Base-by-base conservation (phyloP, 2,113 vertebrate species). In the Corythoichthys haematopterus region DNA sequence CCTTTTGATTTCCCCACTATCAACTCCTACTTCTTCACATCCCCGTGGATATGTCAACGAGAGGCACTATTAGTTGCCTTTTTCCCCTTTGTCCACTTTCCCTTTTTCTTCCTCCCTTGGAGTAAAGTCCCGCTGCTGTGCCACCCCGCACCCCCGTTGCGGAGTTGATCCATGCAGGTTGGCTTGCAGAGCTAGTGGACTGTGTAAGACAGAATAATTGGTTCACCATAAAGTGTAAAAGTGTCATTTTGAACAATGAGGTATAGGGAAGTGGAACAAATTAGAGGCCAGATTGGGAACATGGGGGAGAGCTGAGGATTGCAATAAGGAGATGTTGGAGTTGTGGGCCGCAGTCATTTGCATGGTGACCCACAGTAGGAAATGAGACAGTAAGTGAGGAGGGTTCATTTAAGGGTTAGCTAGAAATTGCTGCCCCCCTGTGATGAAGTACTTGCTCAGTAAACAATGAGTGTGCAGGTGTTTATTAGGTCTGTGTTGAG, bases 211-310 rank as follows among this genome's bases (percentile, higher is more conserved):
- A 84, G 87, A 87, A 91, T 90, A 87, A 89, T 89, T 89, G 88
- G 84, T 87, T 88, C 79, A 81, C 86, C 80, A 69, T 86, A 89
- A 89, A 91, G 86, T 85, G 80, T 89, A 89, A 89, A 88, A 86
- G 82, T 89, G 83, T 89, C 88, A 88, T 90, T 89, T 89, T 87
- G 83, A 89, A 89, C 85, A 89, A 89, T 88, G 88, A 88, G 88
- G 79, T 85, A 88, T 88, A 78, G 75, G 88, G 88, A 86, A 82
- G 84, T 87, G 88, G 88, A 89, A 88, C 87, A 88, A 90, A 89
- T 88, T 83, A 82, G 85, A 84, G 84, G 84, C 76, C 80, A 66
- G 83, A 81, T 89, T 83, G 64, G 65, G 81, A 84, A 89, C 80
- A 85, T 64, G 78, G 33, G n/a, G 43, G 75, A 35, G 65, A 72